Evolutionary conservation across 2,888 invertebrate species (phyloP), one percentile per base, ranked within the genome.

Genomic region (Andrena bicolor): DNA sequence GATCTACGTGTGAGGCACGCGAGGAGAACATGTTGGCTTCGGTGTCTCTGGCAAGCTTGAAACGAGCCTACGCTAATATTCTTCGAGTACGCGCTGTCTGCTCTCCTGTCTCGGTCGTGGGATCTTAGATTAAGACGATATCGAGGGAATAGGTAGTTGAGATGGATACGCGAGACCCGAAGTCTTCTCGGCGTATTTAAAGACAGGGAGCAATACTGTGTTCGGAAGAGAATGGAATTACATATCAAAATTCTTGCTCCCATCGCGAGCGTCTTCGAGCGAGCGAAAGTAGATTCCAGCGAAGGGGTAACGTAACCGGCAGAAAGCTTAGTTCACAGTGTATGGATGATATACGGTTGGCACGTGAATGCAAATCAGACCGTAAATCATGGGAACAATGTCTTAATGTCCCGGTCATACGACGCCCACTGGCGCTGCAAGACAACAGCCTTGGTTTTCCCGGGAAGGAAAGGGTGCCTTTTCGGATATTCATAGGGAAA

Each of bases 351-450:
- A 93, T 93, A 94, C 90, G 93, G 92, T 89, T 91, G 91, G 91
- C 91, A 89, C 91, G 92, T 93, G 93, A 93, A 94, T 93, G 92
- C 93, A 93, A 93, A 93, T 93, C 93, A 91, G 92, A 89, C 88
- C 93, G 93, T 94, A 94, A 94, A 94, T 94, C 94, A 94, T 92
- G 89, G 89, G 93, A 93, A 94, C 94, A 94, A 94, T 94, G 94
- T 94, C 94, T 93, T 93, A 93, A 94, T 93, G 94, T 93, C 93
- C 93, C 92, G 93, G 94, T 93, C 94, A 93, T 92, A 92, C 92
- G 92, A 93, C 93, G 93, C 93, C 93, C 92, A 92, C 90, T 91
- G 89, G 90, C 89, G 91, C 90, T 91, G 89, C 90, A 93, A 93
- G 93, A 93, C 93, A 92, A 92, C 92, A 92, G 85, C 73, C 86